These are phyloP conservation scores for Narcine bancroftii DNA, from an alignment of 2,113 vertebrate species.

Conservation along the genomic window DNA sequence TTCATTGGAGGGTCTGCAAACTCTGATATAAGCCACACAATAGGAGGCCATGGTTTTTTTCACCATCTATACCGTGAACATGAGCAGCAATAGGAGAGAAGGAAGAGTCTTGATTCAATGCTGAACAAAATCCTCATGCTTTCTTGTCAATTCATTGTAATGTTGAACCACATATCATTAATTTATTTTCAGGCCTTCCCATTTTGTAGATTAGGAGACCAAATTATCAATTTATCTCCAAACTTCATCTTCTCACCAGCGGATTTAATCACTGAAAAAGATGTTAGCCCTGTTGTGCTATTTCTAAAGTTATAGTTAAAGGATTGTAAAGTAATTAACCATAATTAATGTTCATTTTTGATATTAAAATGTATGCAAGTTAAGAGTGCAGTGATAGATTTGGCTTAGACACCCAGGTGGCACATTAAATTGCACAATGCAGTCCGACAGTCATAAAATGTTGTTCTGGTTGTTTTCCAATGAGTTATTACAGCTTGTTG, in stretches of 20 bases:
- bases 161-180: neutral
- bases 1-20: too few relatives aligned
- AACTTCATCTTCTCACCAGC: neutral
- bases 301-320: neutral
- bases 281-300: neutral
- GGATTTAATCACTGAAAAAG: neutral
- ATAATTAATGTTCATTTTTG: neutral
- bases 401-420: neutral
- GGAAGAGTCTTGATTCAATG: neutral
- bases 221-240: neutral
- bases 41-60: too few relatives aligned
- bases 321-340: neutral
- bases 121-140: neutral
- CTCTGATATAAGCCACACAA: too few relatives aligned
- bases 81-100: too few relatives aligned
- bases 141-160: neutral
- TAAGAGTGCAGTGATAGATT: neutral
- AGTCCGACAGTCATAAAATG: neutral
- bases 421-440: neutral
- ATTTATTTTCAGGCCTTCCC: neutral
- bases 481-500: conserved; percentile 24
- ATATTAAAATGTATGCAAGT: neutral
- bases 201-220: neutral
- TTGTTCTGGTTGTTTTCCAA: neutral
- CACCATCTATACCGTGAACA: too few relatives aligned